A percentile compares a stretch with the other conserved stretches of the same genome.
These are phyloP conservation scores for Hemiprocne comata DNA, from an alignment of 2,113 vertebrate species.

Conservation along the genomic window DNA sequence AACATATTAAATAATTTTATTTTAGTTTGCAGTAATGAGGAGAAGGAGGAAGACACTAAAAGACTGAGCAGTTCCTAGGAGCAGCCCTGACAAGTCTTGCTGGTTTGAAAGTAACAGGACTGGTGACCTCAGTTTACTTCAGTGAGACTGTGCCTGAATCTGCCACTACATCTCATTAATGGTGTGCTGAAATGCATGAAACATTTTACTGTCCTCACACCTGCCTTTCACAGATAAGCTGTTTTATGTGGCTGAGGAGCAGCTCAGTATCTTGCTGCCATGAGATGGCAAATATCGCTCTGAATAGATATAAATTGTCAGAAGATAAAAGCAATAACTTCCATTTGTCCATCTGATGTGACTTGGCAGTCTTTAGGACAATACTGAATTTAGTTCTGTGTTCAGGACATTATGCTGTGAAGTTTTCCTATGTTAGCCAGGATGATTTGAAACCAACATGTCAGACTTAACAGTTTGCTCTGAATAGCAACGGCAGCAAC, in stretches of 20 bases:
- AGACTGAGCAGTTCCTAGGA: neutral
- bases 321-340: neutral
- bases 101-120: neutral
- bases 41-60: neutral
- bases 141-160: neutral
- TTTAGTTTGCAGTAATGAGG: neutral
- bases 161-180: neutral
- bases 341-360: neutral
- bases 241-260: slow-evolving; percentile 6
- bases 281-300: neutral
- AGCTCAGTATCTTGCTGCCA: neutral
- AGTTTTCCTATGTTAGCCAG: neutral
- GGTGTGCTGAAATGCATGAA: neutral
- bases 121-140: slow-evolving; percentile 5
- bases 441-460: neutral
- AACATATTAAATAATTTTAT: neutral
- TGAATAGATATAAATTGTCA: neutral
- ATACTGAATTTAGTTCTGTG: neutral
- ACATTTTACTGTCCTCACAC: slow-evolving; percentile 12
- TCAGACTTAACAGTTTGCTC: neutral
- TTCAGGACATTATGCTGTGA: neutral
- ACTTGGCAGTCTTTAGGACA: neutral
- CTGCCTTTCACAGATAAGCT: slow-evolving; percentile 10
- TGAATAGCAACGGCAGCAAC: neutral
- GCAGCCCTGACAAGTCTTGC: neutral